Evolutionary conservation across 30 jellyfish, hydroid and myxozoan genomes (phyloP).

Genomic region (Hydractinia symbiolongicarpus): DNA sequence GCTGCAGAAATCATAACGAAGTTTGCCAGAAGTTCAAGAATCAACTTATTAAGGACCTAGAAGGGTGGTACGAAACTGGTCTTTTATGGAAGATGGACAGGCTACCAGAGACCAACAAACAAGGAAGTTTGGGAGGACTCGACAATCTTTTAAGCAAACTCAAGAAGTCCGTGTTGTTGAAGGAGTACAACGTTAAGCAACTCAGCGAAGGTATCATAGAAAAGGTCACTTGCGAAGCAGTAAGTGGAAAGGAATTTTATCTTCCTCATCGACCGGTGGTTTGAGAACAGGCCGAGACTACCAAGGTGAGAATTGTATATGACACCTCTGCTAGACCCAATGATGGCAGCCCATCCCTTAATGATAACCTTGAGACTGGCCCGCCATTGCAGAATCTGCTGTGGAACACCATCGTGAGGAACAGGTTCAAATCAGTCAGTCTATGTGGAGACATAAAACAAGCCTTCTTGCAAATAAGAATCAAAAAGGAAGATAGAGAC

Average conservation of each 20-base stretch:
- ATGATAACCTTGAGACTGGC: conserved; percentile 19
- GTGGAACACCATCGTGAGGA: conserved; percentile 23
- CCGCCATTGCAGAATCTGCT: conserved; percentile 24
- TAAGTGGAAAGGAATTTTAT: conserved; percentile 18
- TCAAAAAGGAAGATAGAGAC: conserved; percentile 44
- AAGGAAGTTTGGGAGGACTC: conserved; percentile 56
- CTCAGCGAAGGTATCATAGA: conserved; percentile 47
- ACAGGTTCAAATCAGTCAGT: conserved; percentile 16
- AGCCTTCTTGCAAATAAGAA: conserved; percentile 53
- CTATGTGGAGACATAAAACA: conserved; percentile 30
- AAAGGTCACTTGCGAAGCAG: conserved; percentile 14
- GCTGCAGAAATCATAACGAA: conserved; percentile 34
- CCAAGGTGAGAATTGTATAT: conserved; percentile 22
- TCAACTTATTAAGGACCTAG: conserved; percentile 31
- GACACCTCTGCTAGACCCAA: conserved; percentile 23
- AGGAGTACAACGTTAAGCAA: conserved; percentile 51
- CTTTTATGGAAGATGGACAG: conserved; percentile 46
- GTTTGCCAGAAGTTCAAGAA: conserved; percentile 33
- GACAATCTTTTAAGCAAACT: conserved; percentile 36
- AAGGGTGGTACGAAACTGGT: conserved; percentile 62
- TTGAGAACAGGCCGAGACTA: conserved; percentile 19
- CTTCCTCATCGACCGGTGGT: conserved; percentile 22
- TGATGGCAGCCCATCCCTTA: conserved; percentile 3
- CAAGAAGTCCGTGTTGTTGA: conserved; percentile 39
- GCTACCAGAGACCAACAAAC: conserved; percentile 35